Conservation (phyloP, 92 coral and sea anemone genomes). For the Metridium senile region DNA sequence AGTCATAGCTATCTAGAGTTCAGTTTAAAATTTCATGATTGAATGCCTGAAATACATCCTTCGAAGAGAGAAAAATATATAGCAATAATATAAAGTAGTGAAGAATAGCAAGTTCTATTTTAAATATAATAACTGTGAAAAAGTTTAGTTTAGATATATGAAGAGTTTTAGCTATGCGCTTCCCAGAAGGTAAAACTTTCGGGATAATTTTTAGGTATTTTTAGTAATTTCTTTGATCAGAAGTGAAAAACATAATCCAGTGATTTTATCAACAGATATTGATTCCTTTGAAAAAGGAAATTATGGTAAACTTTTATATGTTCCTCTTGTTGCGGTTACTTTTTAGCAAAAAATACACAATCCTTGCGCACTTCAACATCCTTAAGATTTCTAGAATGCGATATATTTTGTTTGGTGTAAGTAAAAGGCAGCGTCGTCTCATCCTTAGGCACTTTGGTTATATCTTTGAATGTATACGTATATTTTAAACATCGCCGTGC, state of each 20-base stretch:
- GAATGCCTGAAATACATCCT: conserved; percentile 20
- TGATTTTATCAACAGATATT: conserved; percentile 38
- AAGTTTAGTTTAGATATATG: conserved; percentile 26
- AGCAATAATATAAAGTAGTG: conserved; percentile 11
- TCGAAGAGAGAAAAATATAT: neutral
- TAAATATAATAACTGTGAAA: conserved; percentile 20
- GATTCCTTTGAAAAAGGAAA: conserved; percentile 90
- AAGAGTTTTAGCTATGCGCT: neutral
- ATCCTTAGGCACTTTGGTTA: conserved; percentile 32
- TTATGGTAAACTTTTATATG: conserved; percentile 72
- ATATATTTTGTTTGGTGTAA: conserved; percentile 6
- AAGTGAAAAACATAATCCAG: conserved; percentile 25
- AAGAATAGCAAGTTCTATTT: conserved; percentile 9
- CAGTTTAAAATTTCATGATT: conserved; percentile 8
- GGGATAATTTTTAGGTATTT: conserved; percentile 45
- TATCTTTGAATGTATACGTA: neutral
- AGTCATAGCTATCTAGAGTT: neutral
- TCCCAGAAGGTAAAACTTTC: conserved; percentile 33
- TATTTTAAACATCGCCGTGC: neutral
- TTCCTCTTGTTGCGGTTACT: conserved; percentile 33
- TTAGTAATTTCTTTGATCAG: conserved; percentile 28
- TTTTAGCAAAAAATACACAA: conserved; percentile 12
- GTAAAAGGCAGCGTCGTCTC: conserved; percentile 11
- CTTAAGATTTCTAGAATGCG: conserved; percentile 7
- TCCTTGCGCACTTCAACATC: conserved; percentile 4